Evolutionary conservation across 1,140 invertebrate species (phyloP).

Genomic region (Stegodyphus mimosarum): DNA sequence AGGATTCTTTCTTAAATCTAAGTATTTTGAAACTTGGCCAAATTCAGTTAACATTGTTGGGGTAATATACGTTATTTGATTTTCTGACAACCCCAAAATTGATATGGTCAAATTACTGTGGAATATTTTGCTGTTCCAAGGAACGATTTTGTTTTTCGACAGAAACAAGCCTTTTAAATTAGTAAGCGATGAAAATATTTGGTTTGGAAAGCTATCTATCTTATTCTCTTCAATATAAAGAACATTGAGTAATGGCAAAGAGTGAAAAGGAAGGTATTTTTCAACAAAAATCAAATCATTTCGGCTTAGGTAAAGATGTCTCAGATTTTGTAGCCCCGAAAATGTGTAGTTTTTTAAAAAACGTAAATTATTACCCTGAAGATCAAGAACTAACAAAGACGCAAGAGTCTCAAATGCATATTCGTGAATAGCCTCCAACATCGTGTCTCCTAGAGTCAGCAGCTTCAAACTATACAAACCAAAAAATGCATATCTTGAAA

Average conservation of each 20-base stretch:
- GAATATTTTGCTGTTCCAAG: conserved; percentile 21
- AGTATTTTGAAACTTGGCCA: conserved; percentile 66
- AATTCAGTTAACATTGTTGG: conserved; percentile 73
- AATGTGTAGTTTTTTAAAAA: no score
- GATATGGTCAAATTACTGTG: background rate
- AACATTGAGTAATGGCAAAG: conserved; percentile 68
- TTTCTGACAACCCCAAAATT: conserved; percentile 67
- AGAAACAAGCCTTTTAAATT: conserved; percentile 66
- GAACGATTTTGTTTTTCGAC: no score
- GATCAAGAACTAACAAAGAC: no score
- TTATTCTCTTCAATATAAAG: conserved; percentile 71
- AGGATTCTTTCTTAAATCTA: conserved; percentile 71
- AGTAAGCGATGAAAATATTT: conserved; percentile 68
- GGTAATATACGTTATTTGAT: conserved; percentile 72
- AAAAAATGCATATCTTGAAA: no score
- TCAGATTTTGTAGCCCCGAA: conserved; percentile 26
- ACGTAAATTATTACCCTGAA: no score
- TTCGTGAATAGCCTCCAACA: no score
- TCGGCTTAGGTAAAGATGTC: background rate
- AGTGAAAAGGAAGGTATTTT: conserved; percentile 47
- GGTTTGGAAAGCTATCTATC: conserved; percentile 70
- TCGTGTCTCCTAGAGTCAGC: no score
- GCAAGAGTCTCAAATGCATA: no score
- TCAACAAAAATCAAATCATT: background rate
- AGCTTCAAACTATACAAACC: no score